Conservation (phyloP, 2,888 invertebrate genomes). For the Calameuta pallipes region DNA sequence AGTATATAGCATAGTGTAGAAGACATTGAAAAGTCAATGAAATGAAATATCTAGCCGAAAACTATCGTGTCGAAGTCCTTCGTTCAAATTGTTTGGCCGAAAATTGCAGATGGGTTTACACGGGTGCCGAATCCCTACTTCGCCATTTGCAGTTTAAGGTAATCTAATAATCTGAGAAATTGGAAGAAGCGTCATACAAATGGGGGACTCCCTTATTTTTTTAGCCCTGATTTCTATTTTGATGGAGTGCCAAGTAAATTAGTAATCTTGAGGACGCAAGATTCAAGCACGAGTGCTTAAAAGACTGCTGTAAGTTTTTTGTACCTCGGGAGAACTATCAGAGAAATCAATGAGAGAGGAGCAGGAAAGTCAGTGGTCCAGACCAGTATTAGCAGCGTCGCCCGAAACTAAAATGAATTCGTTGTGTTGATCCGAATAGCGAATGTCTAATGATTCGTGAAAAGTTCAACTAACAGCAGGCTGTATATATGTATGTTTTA, state of each 20-base stretch:
- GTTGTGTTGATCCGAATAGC: not conserved
- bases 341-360: not conserved
- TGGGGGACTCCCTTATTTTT: not conserved
- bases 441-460: not conserved
- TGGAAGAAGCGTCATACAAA: not conserved
- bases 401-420: not conserved
- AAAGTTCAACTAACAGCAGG: not conserved
- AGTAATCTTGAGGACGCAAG: not conserved
- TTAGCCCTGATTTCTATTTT: not conserved
- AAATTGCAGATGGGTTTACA: conserved; percentile 18
- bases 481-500: not conserved
- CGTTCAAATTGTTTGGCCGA: conserved; percentile 35
- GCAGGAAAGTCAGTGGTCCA: not conserved
- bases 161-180: not conserved
- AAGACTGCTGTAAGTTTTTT: not conserved
- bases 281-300: not conserved
- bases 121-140: not conserved
- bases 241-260: not conserved
- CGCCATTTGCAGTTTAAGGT: not conserved
- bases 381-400: not conserved
- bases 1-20: not conserved
- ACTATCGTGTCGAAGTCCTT: conserved; percentile 31
- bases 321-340: not conserved
- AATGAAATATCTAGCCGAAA: conserved; percentile 36
- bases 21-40: conserved; percentile 30